These are phyloP conservation scores for Epiblema foenella DNA, from an alignment of 2,888 invertebrate genomes.

Conservation along the genomic window DNA sequence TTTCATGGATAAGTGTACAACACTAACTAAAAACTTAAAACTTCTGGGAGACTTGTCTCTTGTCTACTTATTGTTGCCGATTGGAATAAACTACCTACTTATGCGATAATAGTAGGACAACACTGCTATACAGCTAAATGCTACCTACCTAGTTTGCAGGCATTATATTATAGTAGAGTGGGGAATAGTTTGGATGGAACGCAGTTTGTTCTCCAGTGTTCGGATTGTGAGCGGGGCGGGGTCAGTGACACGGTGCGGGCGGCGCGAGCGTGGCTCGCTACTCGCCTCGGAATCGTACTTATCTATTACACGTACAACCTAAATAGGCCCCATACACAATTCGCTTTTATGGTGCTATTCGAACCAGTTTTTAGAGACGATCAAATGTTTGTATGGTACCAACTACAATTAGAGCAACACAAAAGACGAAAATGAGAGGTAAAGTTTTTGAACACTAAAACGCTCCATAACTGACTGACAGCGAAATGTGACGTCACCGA, in stretches of 20 bases:
- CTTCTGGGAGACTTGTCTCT: background rate
- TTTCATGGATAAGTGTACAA: background rate
- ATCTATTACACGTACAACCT: conserved; percentile 45
- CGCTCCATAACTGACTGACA: no score
- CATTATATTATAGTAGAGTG: conserved; percentile 14
- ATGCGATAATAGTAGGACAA: background rate
- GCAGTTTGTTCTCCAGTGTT: conserved; percentile 64
- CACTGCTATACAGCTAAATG: background rate
- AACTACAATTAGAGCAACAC: no score
- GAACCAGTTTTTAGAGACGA: no score
- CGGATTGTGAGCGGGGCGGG: conserved; percentile 64
- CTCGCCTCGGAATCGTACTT: conserved; percentile 30
- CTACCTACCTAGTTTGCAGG: background rate
- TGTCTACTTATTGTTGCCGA: background rate
- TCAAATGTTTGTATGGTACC: no score
- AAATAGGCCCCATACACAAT: conserved; percentile 42
- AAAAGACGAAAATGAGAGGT: no score
- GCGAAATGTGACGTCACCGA: no score
- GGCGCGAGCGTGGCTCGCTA: conserved; percentile 24
- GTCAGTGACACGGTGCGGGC: conserved; percentile 71
- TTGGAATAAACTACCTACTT: background rate
- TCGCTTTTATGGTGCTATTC: conserved; percentile 16
- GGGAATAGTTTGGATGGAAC: conserved; percentile 52
- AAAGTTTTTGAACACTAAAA: no score
- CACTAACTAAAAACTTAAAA: background rate